Evolutionary conservation across 2,888 invertebrate species (phyloP), one percentile per base, ranked within the genome.

Genomic region (Auanema freiburgensis): DNA sequence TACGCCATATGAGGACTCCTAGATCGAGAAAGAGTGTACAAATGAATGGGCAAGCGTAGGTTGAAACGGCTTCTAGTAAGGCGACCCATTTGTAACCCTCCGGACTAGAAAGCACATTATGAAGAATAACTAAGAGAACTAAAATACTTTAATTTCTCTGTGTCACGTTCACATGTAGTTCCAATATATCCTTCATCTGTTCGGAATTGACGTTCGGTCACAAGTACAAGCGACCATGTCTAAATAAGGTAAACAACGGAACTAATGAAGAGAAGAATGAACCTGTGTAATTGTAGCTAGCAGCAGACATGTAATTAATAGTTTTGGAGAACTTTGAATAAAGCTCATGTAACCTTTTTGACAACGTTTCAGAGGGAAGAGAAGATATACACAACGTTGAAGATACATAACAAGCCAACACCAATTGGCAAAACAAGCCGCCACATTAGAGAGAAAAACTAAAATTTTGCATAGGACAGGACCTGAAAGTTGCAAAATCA

Each of bases 341-440:
- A 71, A 71, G 10, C 69, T 65, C 43, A 77, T 70, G 18, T 65
- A 55, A 11, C 73, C 77, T 14, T 60, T 55, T 10, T 59, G 54
- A n/a, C 62, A 56, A 10, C 79, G 58, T 57, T 74, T 73, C 64
- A 79, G 68, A 2, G 79, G 76, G 43, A 74, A 78, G 63, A 78
- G 72, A 8, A 79, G 67, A 53, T 76, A 61, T 51, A 74, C 73
- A 55, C 72, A 78, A 43, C 79, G 65, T 53, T 79, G 79, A 11
- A 72, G 64, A 59, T 77, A 79, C 65, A 79, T 70, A 44, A 71
- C 65, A 12, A 79, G 64, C 79, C 79, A 79, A 3, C 69, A 59
- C 79, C 79, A 79, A 53, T 78, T 79, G 50, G 68, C 69, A 63
- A 77, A 79, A 44, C 76, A 76, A 16, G 76, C 71, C 1, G 76